phyloP scores from a whole-genome alignment of 2,113 vertebrate genomes.

The Microcebus lehilahytsara region DNA sequence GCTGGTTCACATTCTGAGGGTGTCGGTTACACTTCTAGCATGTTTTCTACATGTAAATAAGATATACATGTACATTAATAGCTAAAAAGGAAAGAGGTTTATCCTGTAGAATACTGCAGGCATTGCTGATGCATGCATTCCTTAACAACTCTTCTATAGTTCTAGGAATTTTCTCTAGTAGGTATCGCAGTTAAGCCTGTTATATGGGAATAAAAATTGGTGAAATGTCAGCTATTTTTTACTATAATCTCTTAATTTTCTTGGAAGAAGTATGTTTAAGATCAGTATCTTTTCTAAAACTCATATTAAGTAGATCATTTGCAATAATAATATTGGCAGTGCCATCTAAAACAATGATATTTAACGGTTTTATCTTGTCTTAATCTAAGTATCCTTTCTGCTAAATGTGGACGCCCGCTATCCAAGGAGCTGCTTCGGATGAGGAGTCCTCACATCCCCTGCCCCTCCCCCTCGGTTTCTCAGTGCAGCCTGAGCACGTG shows the following conservation, averaged over 20 bases:
- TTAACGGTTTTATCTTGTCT: background rate
- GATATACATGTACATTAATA: background rate
- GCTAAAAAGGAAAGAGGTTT: fast-evolving
- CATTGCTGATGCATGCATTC: background rate
- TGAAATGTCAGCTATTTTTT: background rate
- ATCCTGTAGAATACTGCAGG: background rate
- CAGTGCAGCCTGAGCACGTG: background rate
- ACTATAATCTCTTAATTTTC: background rate
- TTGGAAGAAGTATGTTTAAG: background rate
- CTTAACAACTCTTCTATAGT: background rate
- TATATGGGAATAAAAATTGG: background rate
- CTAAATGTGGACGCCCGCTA: background rate
- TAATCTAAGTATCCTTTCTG: background rate
- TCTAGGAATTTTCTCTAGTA: background rate
- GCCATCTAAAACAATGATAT: background rate
- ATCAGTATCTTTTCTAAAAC: background rate
- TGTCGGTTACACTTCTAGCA: background rate
- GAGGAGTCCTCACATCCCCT: background rate
- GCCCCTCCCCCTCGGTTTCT: background rate
- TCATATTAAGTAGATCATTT: background rate
- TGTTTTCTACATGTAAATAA: background rate
- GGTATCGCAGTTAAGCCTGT: background rate
- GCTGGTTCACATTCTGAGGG: background rate
- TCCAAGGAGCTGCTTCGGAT: background rate
- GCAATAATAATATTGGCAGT: no score